These are phyloP conservation scores for Bufotes viridis DNA, from an alignment of 2,797 vertebrate genomes.

Conservation along the genomic window DNA sequence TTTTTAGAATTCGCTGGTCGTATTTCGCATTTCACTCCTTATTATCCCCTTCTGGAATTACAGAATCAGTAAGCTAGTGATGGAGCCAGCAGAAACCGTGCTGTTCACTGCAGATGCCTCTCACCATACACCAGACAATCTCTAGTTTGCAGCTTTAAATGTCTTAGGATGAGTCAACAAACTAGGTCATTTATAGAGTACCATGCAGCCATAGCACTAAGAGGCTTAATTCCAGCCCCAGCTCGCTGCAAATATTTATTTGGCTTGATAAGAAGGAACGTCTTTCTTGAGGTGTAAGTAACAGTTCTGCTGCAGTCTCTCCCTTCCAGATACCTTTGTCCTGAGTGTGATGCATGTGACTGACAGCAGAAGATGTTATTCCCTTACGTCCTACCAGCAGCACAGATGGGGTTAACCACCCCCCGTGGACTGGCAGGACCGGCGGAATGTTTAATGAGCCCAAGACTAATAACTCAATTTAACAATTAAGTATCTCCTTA, in stretches of 20 bases:
- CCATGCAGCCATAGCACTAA: slow-evolving; percentile 35
- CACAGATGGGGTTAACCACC: no score
- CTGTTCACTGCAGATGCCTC: background rate
- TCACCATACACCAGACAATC: slow-evolving; percentile 15
- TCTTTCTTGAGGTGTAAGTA: slow-evolving; percentile 46
- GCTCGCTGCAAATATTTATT: slow-evolving; percentile 48
- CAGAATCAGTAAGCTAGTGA: background rate
- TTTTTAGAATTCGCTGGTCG: background rate
- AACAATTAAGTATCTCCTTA: no score
- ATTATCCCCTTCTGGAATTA: background rate
- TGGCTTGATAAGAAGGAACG: slow-evolving; percentile 33
- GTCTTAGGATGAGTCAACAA: slow-evolving; percentile 41
- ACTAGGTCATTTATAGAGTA: slow-evolving; percentile 39
- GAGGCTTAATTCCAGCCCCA: slow-evolving; percentile 52
- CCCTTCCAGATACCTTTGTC: slow-evolving; percentile 16
- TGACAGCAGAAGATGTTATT: background rate
- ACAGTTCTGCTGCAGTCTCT: slow-evolving; percentile 1
- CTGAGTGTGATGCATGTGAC: background rate
- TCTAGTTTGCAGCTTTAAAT: slow-evolving; percentile 46
- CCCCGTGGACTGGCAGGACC: no score
- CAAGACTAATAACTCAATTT: no score
- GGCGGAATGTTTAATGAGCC: no score
- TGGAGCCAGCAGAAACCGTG: background rate
- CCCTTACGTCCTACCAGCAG: no score
- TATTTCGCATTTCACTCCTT: background rate